Percentiles rank a stretch among this genome's conserved stretches.
These are phyloP conservation scores for Rhopalosiphum nymphaeae DNA, from an alignment of 2,888 invertebrate genomes.

Conservation along the genomic window DNA sequence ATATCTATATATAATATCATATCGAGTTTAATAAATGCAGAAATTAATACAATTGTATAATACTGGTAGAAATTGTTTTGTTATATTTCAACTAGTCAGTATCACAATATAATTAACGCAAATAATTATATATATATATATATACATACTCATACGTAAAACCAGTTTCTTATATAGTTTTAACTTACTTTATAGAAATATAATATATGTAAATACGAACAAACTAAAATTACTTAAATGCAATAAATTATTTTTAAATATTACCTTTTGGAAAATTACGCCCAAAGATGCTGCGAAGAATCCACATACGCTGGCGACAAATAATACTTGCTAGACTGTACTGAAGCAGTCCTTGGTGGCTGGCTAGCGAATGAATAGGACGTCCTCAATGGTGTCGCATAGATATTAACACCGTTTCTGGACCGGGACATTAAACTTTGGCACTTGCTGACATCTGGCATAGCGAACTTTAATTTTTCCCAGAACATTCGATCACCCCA, in stretches of 20 bases:
- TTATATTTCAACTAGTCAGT: not conserved
- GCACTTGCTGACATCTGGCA: conserved; percentile 80
- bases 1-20: too few relatives aligned
- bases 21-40: not conserved
- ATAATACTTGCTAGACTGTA: conserved; percentile 57
- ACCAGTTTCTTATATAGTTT: not conserved
- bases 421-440: conserved; percentile 72
- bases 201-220: not conserved
- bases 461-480: conserved; percentile 93
- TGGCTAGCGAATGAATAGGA: conserved; percentile 44
- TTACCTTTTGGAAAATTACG: conserved; percentile 26
- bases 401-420: conserved; percentile 74
- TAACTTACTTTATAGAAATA: not conserved
- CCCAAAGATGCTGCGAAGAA: conserved; percentile 58
- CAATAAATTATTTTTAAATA: not conserved
- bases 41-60: not conserved
- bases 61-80: not conserved
- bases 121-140: not conserved
- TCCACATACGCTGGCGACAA: conserved; percentile 57
- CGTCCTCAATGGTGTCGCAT: conserved; percentile 75
- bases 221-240: not conserved
- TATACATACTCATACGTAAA: not conserved
- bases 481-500: conserved; percentile 97
- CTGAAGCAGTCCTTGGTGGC: conserved; percentile 32
- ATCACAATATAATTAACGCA: not conserved